Evolutionary conservation across 2,797 vertebrate species (phyloP).

Genomic region (Tapirus indicus): DNA sequence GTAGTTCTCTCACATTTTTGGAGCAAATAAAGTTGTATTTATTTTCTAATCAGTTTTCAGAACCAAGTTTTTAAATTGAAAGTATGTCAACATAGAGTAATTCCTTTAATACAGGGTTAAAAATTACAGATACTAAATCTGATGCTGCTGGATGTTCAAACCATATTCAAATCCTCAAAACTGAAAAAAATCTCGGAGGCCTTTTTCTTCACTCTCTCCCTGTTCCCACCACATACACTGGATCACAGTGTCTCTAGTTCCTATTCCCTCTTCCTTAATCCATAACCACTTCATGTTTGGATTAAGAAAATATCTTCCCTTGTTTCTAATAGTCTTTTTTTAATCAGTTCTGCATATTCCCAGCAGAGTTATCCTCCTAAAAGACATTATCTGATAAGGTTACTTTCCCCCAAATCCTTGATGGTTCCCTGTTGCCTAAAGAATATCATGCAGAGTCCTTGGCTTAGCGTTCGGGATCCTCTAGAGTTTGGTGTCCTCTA

Average conservation of each 20-base stretch:
- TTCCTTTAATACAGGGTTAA: not conserved
- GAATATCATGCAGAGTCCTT: not conserved
- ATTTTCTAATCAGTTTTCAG: not conserved
- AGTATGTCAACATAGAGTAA: not conserved
- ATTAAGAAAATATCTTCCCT: not conserved
- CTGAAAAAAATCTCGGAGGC: not conserved
- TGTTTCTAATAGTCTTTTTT: not conserved
- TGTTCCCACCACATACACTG: too few species aligned
- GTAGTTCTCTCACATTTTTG: not conserved
- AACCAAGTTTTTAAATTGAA: not conserved
- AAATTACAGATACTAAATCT: not conserved
- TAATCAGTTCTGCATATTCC: not conserved
- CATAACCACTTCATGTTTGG: not conserved
- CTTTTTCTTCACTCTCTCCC: too few species aligned
- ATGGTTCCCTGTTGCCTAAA: not conserved
- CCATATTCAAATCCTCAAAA: not conserved
- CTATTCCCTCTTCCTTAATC: not conserved
- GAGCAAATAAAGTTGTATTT: not conserved
- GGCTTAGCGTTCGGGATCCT: too few species aligned
- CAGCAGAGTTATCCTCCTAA: not conserved
- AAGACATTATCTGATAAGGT: not conserved
- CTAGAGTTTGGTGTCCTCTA: not conserved
- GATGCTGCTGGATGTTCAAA: not conserved
- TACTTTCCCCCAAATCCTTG: not conserved
- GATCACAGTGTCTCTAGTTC: not conserved